Evolutionary conservation across 2,888 invertebrate species (phyloP), one percentile per base, ranked within the genome.

Genomic region (Barypeithes pellucidus): DNA sequence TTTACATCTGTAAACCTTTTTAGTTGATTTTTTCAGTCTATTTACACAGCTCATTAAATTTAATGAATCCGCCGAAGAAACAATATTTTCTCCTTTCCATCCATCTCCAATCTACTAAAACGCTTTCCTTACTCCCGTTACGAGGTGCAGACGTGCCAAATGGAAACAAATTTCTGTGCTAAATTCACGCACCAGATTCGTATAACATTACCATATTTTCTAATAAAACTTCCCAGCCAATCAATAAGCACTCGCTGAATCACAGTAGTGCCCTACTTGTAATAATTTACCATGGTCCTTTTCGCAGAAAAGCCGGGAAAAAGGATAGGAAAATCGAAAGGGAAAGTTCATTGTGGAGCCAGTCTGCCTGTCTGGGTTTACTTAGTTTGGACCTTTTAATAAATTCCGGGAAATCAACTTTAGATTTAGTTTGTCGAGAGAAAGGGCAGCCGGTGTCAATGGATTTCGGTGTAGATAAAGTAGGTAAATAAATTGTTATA

Each of bases 181-280:
- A 67, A 72, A 67, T 67, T 72, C 67, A 72, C 67, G 52, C 62
- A 67, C 67, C 61, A 62, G 62, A 67, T 72, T 60, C 67, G 73
- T 65, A 63, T 69, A 67, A 63, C 57, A 72, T 77, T 75, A 74
- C 79, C 77, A 78, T 79, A 79, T 79, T 79, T 79, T 71, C 79
- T 78, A 75, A 79, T 79, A 79, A 78, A 79, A 78, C 75, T 79
- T 76, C 76, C 77, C 67, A 50, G 76, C 73, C 73, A 79, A 79
- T 79, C 79, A 79, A 79, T 79, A 79, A 75, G 71, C 57, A 66
- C 63, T 72, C 77, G 75, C 76, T 76, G 79, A 79, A 77, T 77
- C 78, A 79, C 78, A 75, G 72, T 67, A 73, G 63, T 77, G 79
- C 73, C 77, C 79, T 76, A 76, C 73, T 77, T 76, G 76, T 72